Base-by-base conservation (phyloP, 2,888 invertebrate genomes). In the Yponomeuta evonymella region DNA sequence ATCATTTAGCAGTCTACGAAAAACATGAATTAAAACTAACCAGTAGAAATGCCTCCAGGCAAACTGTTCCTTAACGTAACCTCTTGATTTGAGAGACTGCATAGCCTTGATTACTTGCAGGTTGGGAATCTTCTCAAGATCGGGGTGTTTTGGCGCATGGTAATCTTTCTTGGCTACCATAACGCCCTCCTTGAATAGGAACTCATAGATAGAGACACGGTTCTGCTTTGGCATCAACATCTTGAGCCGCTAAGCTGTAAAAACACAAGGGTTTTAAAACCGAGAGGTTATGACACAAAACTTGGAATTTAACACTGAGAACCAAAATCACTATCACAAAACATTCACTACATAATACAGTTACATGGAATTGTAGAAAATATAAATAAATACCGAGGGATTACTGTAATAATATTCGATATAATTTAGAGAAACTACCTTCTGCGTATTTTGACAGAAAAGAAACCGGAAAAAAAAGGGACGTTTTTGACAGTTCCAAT, bases 191-290 rank as follows among this genome's bases (percentile, higher is more conserved):
- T 98, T 98, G 90, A 99, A 99, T 80, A 99, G 95, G 93, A 97
- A 97, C 89, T 99, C 99, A 92, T 98, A 99, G 88, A 99, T 99
- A 79, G 97, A 94, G 79, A 97, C 96, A 85, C 98, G 96, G 90
- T 98, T 98, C 94, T 97, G 97, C 94, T 99, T 99, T 83, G 99
- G 98, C 98, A 99, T 99, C 98, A 99, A 98, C 99, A 99, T 99
- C 91, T 97, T 98, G 90, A 85, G 78, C 80, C 81, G 80, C 82
- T 86, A 79, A 43, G 84, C 85, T 90, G 89, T 83, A 86, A 90
- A 64, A 15, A 58, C 84, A 86, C 81, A 83, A 81, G 79, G 76
- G 70, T 15, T n/a, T 51, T 67, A 15, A 15, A 10, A 66, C 29
- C 71, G 76, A 76, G 76, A 78, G 76, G 77, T 77, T 76, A 77